Base-by-base conservation (phyloP, 2,888 invertebrate species). In the Coremacera marginata region DNA sequence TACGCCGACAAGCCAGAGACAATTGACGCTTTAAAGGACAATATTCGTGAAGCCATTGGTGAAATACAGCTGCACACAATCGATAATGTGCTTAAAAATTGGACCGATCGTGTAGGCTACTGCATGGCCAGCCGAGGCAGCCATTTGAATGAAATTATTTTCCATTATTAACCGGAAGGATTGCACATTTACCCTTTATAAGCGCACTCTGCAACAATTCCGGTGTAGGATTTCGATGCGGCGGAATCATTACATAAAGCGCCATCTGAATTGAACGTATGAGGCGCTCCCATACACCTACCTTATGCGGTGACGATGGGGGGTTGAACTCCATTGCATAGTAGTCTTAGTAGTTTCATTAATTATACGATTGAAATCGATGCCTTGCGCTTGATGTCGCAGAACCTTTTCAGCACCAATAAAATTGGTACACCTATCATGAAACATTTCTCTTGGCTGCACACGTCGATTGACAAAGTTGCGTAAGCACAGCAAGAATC, bases 391-490 rank as follows among this genome's bases (percentile, higher is more conserved):
- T 2, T 73, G 79, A n/a, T 78, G 78, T 22, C 55, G 60, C 27
- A 81, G 65, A 51, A 80, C 78, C 31, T 77, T 76, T n/a, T 79
- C 77, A 16, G 80, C 63, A 3, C 77, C 78, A 22, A 67, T 77
- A 57, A 81, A 80, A 51, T 81, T 82, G 5, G 79, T 80, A n/a
- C 81, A 81, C 49, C 81, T 81, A 60, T 82, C 81, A 3, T 75
- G 77, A 37, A 79, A 77, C 27, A 81, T 65, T 55, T 81, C 78
- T 9, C 67, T 7, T 0, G 80, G 79, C 5, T 65, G 27, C 22
- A 79, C 80, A 71, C 82, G 55, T 14, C 80, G 65, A 4, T 80
- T 70, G 44, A 80, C 78, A 25, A 78, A 80, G n/a, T 79, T 44
- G 44, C 11, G 44, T 14, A 44, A 44, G 44, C 14, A 44, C 11